Conservation (phyloP, 2,888 invertebrate genomes). For the Melipona beecheii region DNA sequence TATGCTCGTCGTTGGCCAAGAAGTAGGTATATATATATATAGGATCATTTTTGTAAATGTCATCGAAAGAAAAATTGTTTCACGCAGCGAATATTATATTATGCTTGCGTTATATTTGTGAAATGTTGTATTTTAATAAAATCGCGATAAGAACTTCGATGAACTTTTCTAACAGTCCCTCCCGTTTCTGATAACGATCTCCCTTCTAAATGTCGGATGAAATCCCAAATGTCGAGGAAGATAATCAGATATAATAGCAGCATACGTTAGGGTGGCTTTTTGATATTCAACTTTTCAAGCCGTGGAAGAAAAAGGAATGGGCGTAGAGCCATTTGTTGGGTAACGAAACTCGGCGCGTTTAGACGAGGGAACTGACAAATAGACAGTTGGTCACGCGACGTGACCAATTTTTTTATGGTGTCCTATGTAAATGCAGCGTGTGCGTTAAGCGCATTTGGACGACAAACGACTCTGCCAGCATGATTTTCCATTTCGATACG, state of each 20-base stretch:
- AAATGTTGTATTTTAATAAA: no score
- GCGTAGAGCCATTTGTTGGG: not conserved
- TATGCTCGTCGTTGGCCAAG: no score
- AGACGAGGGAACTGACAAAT: not conserved
- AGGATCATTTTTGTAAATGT: no score
- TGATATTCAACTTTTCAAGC: not conserved
- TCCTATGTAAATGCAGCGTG: constrained; percentile 66
- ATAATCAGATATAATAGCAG: not conserved
- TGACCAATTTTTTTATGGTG: constrained; percentile 61
- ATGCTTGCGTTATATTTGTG: no score
- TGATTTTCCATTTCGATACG: constrained; percentile 56
- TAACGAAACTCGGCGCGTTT: constrained; percentile 20
- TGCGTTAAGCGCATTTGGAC: constrained; percentile 52
- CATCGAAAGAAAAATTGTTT: no score
- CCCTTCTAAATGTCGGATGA: not conserved
- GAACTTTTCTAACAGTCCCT: fast-evolving
- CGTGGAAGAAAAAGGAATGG: not conserved
- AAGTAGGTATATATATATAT: no score
- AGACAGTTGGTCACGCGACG: constrained; percentile 62
- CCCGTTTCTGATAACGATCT: not conserved
- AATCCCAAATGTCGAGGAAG: not conserved
- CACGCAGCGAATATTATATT: no score
- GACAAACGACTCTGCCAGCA: constrained; percentile 57
- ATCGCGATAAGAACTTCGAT: no score
- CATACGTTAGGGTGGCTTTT: not conserved